Evolutionary conservation across 2,888 invertebrate species (phyloP).

Genomic region (Philhelius pedissequus): DNA sequence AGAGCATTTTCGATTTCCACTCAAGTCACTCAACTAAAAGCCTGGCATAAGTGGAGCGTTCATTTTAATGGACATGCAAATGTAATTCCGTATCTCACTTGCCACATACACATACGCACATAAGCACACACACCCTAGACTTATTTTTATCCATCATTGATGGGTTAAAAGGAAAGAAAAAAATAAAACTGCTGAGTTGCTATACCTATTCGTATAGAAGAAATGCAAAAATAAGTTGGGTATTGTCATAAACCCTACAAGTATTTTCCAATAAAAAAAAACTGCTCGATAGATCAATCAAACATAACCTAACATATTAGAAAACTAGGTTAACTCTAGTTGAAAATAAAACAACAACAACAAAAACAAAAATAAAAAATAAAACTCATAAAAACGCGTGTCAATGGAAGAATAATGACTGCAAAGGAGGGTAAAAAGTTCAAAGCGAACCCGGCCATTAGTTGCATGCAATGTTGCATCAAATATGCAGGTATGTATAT

Average conservation of each 20-base stretch:
- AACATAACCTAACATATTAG: conserved; percentile 11
- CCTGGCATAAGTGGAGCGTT: conserved; percentile 29
- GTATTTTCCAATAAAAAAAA: conserved; percentile 28
- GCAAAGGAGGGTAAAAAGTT: conserved; percentile 23
- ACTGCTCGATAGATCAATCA: conserved; percentile 40
- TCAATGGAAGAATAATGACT: conserved; percentile 29
- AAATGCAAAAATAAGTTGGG: conserved; percentile 17
- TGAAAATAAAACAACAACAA: not conserved
- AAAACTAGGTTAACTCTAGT: conserved; percentile 57
- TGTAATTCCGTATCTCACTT: not conserved
- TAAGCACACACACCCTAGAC: not conserved
- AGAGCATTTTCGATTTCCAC: conserved; percentile 34
- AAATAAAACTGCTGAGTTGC: conserved; percentile 43
- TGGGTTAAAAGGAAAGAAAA: conserved; percentile 30
- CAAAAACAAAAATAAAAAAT: not conserved
- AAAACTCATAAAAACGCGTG: conserved; percentile 42
- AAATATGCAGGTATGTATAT: not conserved
- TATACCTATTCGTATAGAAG: conserved; percentile 1
- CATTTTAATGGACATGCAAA: conserved; percentile 19
- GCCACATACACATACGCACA: not conserved
- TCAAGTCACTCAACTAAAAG: conserved; percentile 43
- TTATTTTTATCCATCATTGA: conserved; percentile 26
- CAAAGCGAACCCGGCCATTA: conserved; percentile 50
- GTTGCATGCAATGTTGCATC: conserved; percentile 43
- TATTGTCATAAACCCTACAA: conserved; percentile 19